Evolutionary conservation across 2,113 vertebrate species (phyloP), one percentile per base, ranked within the genome.

Genomic region (Microcebus jonahi): DNA sequence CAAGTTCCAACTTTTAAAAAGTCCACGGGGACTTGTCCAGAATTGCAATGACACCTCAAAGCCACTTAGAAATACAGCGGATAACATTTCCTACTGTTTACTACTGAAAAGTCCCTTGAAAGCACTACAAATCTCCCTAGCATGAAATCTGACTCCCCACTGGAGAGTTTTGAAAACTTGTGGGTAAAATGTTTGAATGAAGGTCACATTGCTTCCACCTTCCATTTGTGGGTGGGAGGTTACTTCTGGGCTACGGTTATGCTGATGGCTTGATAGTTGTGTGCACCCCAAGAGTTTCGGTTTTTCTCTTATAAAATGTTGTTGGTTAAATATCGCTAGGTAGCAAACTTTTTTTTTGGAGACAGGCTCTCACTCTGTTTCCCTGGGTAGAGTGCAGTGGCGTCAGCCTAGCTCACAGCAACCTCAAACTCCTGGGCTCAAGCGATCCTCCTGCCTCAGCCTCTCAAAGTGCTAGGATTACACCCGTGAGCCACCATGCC

Each of bases 1-100:
- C 90, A 77, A 83, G 55, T 96, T 85, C 86, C 90, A 92, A 97
- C 95, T 96, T 94, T 96, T 97, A 95, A 97, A 91, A 86, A 75
- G 88, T 59, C 96, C 57, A 8, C 0, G 25, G 90, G 83, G 95
- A 81, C 65, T 42, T 85, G 75, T 65, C 90, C 81, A 90, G 76
- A 77, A 63, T 13, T 31, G 31, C 48, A 18, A 53, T 29, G 67
- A 71, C 83, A 85, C 36, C 80, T 63, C 57, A 82, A 77, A 92
- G 39, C 39, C 82, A 61, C 39, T 75, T 68, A 79, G 90, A 94
- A 84, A 90, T 29, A 29, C 5, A 86, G 21, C 57, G 36, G 13
- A 17, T 79, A 45, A 86, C 39, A 42, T 71, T 76, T 92, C 55
- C 84, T 67, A 20, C 86, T 89, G 34, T 95, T 94, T 86, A 83